Base-by-base conservation (phyloP, 2,888 invertebrate genomes). In the Rhabditophanes sp. region DNA sequence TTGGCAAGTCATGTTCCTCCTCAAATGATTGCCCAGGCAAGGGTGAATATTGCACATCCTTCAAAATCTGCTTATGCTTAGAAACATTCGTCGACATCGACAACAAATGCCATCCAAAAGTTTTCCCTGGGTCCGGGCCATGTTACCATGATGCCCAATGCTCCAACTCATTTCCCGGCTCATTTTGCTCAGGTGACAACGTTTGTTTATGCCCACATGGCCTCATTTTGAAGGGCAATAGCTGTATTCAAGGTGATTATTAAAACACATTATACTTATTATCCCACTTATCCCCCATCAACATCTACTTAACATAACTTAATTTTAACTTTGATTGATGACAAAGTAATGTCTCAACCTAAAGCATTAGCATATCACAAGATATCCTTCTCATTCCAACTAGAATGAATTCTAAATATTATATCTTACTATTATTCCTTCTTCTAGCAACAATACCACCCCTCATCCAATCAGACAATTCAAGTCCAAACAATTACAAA, bases 61-160 rank as follows among this genome's bases (percentile, higher is more conserved):
- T 47, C 35, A 47, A 46, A 25, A 35, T 44, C 27, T 57, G 57
- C 42, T 47, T 54, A 46, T 57, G 57, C 35, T 40, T 54, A 6
- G 39, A 46, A 21, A 51, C 47, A 19, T 43, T 45, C 39, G 53
- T 56, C 28, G 48, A 51, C 26, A 39, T 56, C 29, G 50, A 49
- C 33, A 41, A 33, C 16, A 42, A 43, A 29, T 57, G 57, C 40
- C 43, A 48, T 39, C 50, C 54, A 31, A n/a, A n/a, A n/a, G n/a
- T 37, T 38, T 58, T 56, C 50, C 2, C 44, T 58, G 15, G 54
- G 54, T 33, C 59, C 59, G 6, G 59, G 59, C 5, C 47, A 53
- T 25, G 60, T 18, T 60, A 59, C 38, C 47, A 51, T 21, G 60
- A 60, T 31, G 33, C 45, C 6, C 60, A 60, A 33, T 60, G 60